Percentiles rank a stretch among this genome's conserved stretches.
These are phyloP conservation scores for Thamnophis sirtalis DNA, from an alignment of 2,113 vertebrate species.

Conservation along the genomic window DNA sequence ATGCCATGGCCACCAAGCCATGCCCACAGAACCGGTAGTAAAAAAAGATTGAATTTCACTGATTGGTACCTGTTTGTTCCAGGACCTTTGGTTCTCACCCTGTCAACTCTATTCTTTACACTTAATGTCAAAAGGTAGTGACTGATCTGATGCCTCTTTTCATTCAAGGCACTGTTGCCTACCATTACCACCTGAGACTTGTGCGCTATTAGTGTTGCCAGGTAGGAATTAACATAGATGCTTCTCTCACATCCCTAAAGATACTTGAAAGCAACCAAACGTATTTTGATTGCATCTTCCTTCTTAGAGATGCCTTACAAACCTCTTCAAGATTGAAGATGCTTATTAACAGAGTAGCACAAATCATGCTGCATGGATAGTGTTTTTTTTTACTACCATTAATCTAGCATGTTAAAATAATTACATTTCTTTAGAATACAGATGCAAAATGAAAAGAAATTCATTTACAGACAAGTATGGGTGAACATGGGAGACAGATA, in stretches of 20 bases:
- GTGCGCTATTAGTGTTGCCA: neutral
- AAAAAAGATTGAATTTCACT: no score
- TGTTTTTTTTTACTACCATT: neutral
- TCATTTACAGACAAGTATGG: neutral
- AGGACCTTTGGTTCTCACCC: neutral
- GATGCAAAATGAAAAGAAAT: neutral
- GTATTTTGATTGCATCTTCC: neutral
- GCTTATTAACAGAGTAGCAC: neutral
- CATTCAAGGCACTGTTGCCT: neutral
- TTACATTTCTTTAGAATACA: neutral
- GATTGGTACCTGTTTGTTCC: neutral
- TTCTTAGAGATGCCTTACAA: neutral
- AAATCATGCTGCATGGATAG: neutral
- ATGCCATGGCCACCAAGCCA: no score
- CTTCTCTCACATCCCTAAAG: neutral
- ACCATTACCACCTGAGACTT: neutral
- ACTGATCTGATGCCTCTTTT: neutral
- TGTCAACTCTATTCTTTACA: neutral
- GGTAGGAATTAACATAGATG: neutral
- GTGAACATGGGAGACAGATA: neutral
- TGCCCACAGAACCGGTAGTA: no score
- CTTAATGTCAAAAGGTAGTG: neutral
- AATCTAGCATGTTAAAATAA: neutral
- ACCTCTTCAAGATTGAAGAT: neutral
- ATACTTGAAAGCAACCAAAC: neutral